Evolutionary conservation across 2,888 invertebrate genomes (phyloP).

Genomic region (Molorchus minor): DNA sequence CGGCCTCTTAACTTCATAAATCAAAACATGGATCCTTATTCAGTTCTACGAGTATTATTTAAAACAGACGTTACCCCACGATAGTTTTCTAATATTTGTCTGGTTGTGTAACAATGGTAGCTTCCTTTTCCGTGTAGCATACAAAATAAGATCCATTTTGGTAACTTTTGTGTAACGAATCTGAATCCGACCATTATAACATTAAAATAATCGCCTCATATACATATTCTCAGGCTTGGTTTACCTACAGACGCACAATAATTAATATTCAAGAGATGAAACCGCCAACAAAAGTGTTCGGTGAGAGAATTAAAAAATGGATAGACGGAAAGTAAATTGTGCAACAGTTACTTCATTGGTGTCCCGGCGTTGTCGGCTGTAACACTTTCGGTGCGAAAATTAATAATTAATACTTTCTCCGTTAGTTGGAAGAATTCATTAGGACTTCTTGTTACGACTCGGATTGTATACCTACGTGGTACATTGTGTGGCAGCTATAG

Average conservation of each 20-base stretch:
- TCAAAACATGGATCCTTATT: too few relatives aligned
- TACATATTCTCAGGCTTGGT: constrained; percentile 30
- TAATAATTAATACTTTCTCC: constrained; percentile 40
- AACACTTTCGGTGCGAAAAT: constrained; percentile 48
- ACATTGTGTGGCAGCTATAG: neutral
- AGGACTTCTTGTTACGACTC: constrained; percentile 16
- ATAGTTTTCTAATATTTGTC: too few relatives aligned
- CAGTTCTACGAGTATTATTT: too few relatives aligned
- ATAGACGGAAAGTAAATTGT: constrained; percentile 48
- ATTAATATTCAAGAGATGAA: constrained; percentile 29
- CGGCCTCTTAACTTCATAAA: too few relatives aligned
- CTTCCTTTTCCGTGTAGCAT: neutral
- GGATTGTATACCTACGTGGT: neutral
- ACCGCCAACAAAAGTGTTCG: constrained; percentile 27
- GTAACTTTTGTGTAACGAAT: neutral
- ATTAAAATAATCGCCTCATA: constrained; percentile 18
- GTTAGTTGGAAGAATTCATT: constrained; percentile 22
- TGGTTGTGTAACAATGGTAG: too few relatives aligned
- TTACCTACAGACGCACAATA: constrained; percentile 21
- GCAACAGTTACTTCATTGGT: constrained; percentile 57
- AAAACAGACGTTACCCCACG: too few relatives aligned
- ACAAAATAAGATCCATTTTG: neutral
- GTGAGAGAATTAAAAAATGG: constrained; percentile 33
- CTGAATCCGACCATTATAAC: neutral
- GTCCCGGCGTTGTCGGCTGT: constrained; percentile 53